These are phyloP conservation scores for Cirrhinus molitorella DNA, from an alignment of 2,797 vertebrate species.

Conservation along the genomic window DNA sequence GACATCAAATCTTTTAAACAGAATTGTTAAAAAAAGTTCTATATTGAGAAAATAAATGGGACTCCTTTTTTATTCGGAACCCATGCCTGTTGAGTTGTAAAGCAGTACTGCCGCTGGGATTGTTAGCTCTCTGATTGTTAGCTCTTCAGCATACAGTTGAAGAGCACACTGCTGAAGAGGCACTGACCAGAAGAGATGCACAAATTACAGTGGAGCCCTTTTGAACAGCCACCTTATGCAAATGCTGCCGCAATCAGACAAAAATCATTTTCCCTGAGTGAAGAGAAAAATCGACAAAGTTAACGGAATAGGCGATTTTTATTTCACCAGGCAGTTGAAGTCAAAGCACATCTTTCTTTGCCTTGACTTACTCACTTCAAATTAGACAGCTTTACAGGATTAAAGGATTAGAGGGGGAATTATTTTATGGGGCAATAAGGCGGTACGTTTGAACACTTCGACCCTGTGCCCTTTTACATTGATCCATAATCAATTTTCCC, in stretches of 20 bases:
- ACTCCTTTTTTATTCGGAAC: neutral
- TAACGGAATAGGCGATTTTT: slow-evolving; percentile 36
- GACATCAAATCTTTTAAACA: neutral
- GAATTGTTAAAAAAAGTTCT: neutral
- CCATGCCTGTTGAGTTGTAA: slow-evolving; percentile 53
- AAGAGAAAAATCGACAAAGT: slow-evolving; percentile 56
- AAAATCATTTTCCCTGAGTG: slow-evolving; percentile 53
- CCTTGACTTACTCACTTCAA: slow-evolving; percentile 35
- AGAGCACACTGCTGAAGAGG: slow-evolving; percentile 30
- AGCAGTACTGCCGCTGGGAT: slow-evolving; percentile 41
- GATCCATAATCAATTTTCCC: slow-evolving; percentile 46
- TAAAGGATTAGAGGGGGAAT: slow-evolving; percentile 31
- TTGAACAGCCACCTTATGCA: slow-evolving; percentile 55
- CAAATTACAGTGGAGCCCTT: slow-evolving; percentile 51
- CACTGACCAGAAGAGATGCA: slow-evolving; percentile 40
- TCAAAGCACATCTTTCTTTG: slow-evolving; percentile 19
- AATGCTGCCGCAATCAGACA: slow-evolving; percentile 64
- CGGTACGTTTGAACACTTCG: slow-evolving; percentile 42
- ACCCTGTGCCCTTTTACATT: slow-evolving; percentile 44
- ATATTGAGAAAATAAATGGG: neutral
- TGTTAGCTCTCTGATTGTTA: slow-evolving; percentile 48
- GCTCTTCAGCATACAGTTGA: slow-evolving; percentile 37
- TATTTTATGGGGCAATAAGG: slow-evolving; percentile 39
- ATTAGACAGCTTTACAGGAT: slow-evolving; percentile 42
- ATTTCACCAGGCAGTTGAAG: slow-evolving; percentile 41